Conservation (phyloP, 2,797 vertebrate genomes). For the Antennarius maculatus region DNA sequence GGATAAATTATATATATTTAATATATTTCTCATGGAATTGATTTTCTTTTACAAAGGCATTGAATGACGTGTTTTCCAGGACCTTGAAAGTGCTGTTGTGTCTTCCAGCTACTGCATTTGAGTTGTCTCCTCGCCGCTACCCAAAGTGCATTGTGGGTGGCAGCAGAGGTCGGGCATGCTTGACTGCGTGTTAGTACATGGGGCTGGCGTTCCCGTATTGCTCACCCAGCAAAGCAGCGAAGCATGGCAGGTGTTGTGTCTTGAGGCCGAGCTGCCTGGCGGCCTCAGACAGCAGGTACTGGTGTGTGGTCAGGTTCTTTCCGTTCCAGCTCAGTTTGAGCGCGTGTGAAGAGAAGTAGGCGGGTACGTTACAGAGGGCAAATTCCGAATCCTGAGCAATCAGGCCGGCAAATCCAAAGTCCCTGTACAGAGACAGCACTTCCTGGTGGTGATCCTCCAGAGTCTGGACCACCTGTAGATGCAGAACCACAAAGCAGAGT, state of each 20-base stretch:
- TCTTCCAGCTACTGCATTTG: too few relatives aligned
- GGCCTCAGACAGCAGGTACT: conserved; percentile 92
- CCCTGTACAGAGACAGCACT: conserved; percentile 92
- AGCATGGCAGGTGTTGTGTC: conserved; percentile 90
- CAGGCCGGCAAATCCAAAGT: conserved; percentile 90
- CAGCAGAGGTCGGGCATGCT: too few relatives aligned
- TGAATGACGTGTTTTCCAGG: too few relatives aligned
- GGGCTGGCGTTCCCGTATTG: background rate
- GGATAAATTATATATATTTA: too few relatives aligned
- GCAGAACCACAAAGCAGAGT: background rate
- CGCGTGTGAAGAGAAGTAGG: conserved; percentile 92
- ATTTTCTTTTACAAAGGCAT: too few relatives aligned
- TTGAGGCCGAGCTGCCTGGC: conserved; percentile 92
- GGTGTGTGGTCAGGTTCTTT: conserved; percentile 93
- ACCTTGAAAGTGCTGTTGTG: too few relatives aligned
- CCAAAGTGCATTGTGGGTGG: too few relatives aligned
- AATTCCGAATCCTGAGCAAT: conserved; percentile 95
- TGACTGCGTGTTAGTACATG: background rate
- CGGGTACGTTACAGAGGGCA: conserved; percentile 91
- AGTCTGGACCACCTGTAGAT: conserved; percentile 90
- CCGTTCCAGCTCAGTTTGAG: conserved; percentile 96
- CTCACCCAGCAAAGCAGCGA: conserved; percentile 90
- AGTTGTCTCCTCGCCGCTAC: too few relatives aligned
- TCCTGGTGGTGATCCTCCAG: conserved; percentile 95
- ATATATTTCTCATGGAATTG: too few relatives aligned